Evolutionary conservation across 2,888 invertebrate species (phyloP), one percentile per base, ranked within the genome.

Genomic region (Junonia oenone): DNA sequence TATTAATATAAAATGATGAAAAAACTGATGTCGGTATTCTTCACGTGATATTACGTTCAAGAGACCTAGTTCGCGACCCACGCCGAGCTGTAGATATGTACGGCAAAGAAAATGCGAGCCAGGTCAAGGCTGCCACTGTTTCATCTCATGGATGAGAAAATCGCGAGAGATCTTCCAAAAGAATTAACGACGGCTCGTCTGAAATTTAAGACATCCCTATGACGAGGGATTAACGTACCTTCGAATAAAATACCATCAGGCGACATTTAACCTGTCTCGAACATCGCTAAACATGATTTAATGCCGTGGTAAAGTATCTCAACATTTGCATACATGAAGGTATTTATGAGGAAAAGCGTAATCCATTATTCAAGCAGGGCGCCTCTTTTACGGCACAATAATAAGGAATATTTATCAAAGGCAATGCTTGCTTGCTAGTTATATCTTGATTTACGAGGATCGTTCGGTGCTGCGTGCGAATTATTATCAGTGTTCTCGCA

Each of bases 391-490:
- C 68, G 70, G 73, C 72, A 73, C 70, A 77, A 80, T 83, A 81
- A 81, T 79, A 80, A 75, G 73, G 73, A 69, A 68, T 77, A 84
- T 85, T 81, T 84, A 81, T 83, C 80, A 83, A 80, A 81, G 46
- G 45, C 17, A 50, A 51, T 51, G 47, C 40, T 47, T 51, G 29
- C 43, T 51, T 15, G 43, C 29, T 58, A 54, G 35, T 47, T 55
- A 58, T 55, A 71, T 76, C 77, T 77, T 80, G 79, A 81, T 81
- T 81, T 81, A 84, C 75, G 76, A 66, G 67, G 61, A 59, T 61
- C 65, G 64, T 69, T 71, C 66, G 67, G 66, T 64, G 54, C 68
- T 75, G 68, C 68, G 73, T 75, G 75, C 74, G 75, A 83, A 83
- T 86, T 82, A 86, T 82, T 77, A 68, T 76, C 68, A 63, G 67